A percentile compares a stretch with the other conserved stretches of the same genome.
Conservation (phyloP, 2,113 vertebrate species). For the Chiloscyllium plagiosum region DNA sequence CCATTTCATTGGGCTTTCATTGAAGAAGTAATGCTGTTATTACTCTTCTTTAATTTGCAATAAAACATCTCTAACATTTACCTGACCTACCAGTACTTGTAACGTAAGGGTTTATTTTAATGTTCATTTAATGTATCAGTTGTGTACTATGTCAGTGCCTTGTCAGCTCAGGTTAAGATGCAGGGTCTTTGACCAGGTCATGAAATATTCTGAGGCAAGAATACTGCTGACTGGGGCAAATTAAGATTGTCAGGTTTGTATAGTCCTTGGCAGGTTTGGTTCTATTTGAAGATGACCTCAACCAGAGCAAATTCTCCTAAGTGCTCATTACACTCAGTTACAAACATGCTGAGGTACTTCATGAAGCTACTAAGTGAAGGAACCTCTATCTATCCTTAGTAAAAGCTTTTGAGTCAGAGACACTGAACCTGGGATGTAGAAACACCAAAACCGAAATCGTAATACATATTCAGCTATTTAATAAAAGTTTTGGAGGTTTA, state of each 20-base stretch:
- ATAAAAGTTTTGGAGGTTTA: too few species aligned
- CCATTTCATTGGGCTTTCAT: not conserved
- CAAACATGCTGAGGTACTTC: not conserved
- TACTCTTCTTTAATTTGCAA: not conserved
- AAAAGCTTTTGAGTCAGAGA: not conserved
- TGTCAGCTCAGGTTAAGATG: not conserved
- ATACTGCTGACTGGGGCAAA: not conserved
- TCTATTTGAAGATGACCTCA: not conserved
- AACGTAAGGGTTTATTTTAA: not conserved
- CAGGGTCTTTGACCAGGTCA: not conserved
- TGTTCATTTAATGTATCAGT: not conserved
- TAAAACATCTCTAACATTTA: too few species aligned
- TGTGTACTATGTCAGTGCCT: not conserved
- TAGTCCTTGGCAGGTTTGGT: not conserved
- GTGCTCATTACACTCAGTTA: not conserved
- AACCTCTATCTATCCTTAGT: not conserved
- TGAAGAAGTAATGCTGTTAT: not conserved
- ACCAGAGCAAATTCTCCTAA: not conserved
- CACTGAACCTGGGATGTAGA: not conserved
- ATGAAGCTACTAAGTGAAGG: not conserved
- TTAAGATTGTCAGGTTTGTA: too few species aligned
- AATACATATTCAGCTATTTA: too few species aligned
- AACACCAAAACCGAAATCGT: too few species aligned
- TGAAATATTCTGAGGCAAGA: not conserved
- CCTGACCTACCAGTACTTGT: not conserved